These are phyloP conservation scores for Epizoanthus illoricatus DNA, from an alignment of 92 coral and sea anemone genomes.

Conservation along the genomic window DNA sequence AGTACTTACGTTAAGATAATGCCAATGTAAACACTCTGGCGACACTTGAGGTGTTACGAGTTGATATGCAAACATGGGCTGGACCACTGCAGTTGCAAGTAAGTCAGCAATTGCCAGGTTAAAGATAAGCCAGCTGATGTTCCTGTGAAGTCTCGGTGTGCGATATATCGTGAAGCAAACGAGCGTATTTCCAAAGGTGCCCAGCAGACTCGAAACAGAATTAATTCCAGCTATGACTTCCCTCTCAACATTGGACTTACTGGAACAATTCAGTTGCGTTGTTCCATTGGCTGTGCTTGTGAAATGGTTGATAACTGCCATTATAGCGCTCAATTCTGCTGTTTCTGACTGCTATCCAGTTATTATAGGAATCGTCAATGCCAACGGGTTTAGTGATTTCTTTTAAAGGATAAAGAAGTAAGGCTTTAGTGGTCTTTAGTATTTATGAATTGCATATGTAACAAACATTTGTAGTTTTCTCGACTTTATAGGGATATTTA, in stretches of 20 bases:
- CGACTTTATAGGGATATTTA: too few relatives aligned
- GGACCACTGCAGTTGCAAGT: background rate
- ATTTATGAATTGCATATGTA: too few relatives aligned
- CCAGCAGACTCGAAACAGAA: background rate
- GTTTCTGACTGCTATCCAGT: too few relatives aligned
- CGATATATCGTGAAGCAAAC: background rate
- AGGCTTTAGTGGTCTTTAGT: too few relatives aligned
- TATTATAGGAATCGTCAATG: too few relatives aligned
- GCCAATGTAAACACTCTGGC: too few relatives aligned
- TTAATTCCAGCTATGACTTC: background rate
- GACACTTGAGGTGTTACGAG: background rate
- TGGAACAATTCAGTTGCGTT: background rate
- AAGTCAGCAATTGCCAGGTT: slow-evolving; percentile 17
- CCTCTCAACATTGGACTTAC: background rate
- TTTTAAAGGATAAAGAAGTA: too few relatives aligned
- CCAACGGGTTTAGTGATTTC: too few relatives aligned
- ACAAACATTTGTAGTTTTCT: too few relatives aligned
- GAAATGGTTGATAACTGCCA: too few relatives aligned
- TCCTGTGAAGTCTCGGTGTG: slow-evolving; percentile 8
- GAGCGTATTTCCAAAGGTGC: background rate
- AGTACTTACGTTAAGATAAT: too few relatives aligned
- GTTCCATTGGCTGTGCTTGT: background rate
- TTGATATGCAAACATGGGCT: background rate
- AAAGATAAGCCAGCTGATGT: background rate
- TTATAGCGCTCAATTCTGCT: too few relatives aligned